Evolutionary conservation across 1,140 invertebrate genomes (phyloP).

Genomic region (Camponotus floridanus): DNA sequence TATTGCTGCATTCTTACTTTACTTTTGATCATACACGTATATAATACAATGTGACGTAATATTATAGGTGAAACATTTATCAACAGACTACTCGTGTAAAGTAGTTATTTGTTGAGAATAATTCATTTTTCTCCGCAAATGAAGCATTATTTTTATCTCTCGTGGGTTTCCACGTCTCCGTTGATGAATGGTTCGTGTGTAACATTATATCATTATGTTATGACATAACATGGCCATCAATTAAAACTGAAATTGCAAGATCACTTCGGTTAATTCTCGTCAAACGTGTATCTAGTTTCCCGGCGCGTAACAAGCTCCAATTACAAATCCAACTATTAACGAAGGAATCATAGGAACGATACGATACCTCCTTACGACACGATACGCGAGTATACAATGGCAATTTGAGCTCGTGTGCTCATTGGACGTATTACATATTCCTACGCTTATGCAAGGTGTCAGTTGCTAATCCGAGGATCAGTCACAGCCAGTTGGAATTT

Average conservation of each 20-base stretch:
- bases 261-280: not conserved
- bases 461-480: conserved; percentile 31
- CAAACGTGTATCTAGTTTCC: not conserved
- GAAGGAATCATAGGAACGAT: conserved; percentile 27
- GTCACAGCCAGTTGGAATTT: not conserved
- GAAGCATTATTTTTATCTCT: not conserved
- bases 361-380: not conserved
- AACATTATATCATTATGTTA: not conserved
- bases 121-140: not conserved
- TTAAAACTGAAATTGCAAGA: conserved; percentile 6
- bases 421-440: conserved; percentile 2
- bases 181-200: not conserved
- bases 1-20: not conserved
- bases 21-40: not conserved
- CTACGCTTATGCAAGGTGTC: conserved; percentile 24
- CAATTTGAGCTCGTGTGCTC: conserved; percentile 14
- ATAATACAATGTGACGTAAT: not conserved
- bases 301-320: conserved; percentile 2
- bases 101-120: not conserved
- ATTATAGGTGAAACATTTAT: not conserved
- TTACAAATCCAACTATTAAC: conserved; percentile 52
- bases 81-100: not conserved
- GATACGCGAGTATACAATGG: conserved; percentile 19
- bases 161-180: not conserved
- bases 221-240: not conserved